A percentile compares a stretch with the other conserved stretches of the same genome.
Conservation (phyloP, 2,888 invertebrate genomes). For the Petrolisthes cinctipes region DNA sequence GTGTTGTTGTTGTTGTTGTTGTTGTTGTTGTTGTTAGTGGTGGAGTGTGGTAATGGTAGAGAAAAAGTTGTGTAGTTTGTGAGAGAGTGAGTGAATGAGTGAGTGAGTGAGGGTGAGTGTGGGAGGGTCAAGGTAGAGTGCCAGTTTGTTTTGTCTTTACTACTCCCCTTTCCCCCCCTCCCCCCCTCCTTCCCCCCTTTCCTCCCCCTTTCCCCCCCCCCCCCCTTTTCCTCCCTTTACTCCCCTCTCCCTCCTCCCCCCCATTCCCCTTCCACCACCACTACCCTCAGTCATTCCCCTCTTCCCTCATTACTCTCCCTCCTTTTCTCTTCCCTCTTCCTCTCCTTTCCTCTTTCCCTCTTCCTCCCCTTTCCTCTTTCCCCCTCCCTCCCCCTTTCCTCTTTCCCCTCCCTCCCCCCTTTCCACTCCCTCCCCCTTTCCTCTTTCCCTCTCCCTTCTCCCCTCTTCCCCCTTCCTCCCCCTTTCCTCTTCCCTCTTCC, state of each 20-base stretch:
- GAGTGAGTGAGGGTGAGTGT: no score
- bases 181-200: not conserved
- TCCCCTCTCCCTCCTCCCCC: no score
- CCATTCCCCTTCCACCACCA: no score
- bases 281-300: not conserved
- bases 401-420: constrained; percentile 1
- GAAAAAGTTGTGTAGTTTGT: no score
- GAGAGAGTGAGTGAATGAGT: no score
- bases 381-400: not conserved
- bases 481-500: not conserved
- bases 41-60: no score
- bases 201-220: not conserved
- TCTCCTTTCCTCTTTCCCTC: not conserved
- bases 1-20: no score
- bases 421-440: not conserved
- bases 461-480: not conserved
- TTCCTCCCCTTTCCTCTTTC: not conserved
- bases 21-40: no score
- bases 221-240: no score
- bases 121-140: no score
- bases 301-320: not conserved
- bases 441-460: not conserved
- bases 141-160: not conserved
- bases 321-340: not conserved
- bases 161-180: not conserved